A percentile compares a stretch with the other conserved stretches of the same genome.
Evolutionary conservation across 2,888 invertebrate genomes (phyloP).

Genomic region (Operophtera brumata): DNA sequence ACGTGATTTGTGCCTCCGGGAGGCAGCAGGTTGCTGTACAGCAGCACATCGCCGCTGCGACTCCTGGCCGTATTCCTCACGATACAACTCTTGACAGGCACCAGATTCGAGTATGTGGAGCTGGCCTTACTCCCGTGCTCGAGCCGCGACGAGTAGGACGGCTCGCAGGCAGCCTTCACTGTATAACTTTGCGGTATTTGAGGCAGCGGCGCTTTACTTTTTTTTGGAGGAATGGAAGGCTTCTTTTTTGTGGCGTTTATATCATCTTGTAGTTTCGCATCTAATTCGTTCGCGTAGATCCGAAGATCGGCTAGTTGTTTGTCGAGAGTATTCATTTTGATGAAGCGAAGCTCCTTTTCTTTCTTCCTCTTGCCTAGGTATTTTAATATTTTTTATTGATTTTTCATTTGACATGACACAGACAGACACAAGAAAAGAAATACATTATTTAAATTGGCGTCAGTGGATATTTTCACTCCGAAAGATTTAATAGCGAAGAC

Average conservation of each 20-base stretch:
- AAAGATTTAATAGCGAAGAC: too few relatives aligned
- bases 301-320: conserved; percentile 72
- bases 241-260: conserved; percentile 72
- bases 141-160: conserved; percentile 88
- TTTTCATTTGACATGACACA: neutral
- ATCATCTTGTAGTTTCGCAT: conserved; percentile 75
- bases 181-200: conserved; percentile 89
- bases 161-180: conserved; percentile 86
- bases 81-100: conserved; percentile 77
- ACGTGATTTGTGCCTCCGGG: conserved; percentile 77
- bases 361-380: conserved; percentile 17
- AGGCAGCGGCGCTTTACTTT: conserved; percentile 69
- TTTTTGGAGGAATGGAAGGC: conserved; percentile 75
- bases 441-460: too few relatives aligned
- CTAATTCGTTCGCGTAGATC: conserved; percentile 75
- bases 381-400: neutral
- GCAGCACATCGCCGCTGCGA: conserved; percentile 69
- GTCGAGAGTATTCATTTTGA: conserved; percentile 70
- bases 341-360: too few relatives aligned
- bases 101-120: conserved; percentile 74
- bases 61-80: conserved; percentile 66
- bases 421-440: too few relatives aligned
- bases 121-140: conserved; percentile 75
- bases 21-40: conserved; percentile 73
- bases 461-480: too few relatives aligned